Evolutionary conservation across 2,888 invertebrate species (phyloP).

Genomic region (Melipona beecheii): DNA sequence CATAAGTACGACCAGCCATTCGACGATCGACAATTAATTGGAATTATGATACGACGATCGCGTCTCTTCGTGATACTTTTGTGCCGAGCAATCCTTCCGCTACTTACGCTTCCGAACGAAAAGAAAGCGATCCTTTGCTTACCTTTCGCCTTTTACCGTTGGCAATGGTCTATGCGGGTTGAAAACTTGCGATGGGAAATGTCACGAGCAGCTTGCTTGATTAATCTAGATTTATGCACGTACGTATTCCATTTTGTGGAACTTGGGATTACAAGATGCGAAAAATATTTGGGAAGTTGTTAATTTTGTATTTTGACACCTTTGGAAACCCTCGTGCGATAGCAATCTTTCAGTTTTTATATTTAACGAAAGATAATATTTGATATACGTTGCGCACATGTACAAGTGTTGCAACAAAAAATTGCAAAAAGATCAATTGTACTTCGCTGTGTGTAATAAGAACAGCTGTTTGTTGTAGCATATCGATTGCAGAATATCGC

Average conservation of each 20-base stretch:
- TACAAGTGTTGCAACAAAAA: too few species aligned
- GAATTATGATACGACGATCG: not conserved
- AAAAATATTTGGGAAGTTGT: not conserved
- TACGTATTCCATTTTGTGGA: not conserved
- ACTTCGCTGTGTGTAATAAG: too few species aligned
- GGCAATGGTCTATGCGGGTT: fast-evolving
- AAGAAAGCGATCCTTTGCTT: not conserved
- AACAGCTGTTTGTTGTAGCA: too few species aligned
- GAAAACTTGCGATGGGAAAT: not conserved
- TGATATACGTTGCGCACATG: too few species aligned
- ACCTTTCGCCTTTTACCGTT: too few species aligned
- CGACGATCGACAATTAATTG: not conserved
- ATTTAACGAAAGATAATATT: too few species aligned
- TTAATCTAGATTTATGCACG: not conserved
- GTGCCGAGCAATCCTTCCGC: not conserved
- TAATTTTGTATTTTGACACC: not conserved
- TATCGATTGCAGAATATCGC: too few species aligned
- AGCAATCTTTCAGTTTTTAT: too few species aligned
- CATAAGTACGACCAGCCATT: not conserved
- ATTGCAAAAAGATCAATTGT: too few species aligned
- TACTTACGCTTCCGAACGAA: not conserved
- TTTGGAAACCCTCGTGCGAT: not conserved
- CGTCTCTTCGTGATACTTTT: not conserved
- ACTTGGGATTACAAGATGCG: not conserved
- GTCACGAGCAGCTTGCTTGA: not conserved